Conservation (phyloP, 2,888 invertebrate species). For the Aplocera efformata region DNA sequence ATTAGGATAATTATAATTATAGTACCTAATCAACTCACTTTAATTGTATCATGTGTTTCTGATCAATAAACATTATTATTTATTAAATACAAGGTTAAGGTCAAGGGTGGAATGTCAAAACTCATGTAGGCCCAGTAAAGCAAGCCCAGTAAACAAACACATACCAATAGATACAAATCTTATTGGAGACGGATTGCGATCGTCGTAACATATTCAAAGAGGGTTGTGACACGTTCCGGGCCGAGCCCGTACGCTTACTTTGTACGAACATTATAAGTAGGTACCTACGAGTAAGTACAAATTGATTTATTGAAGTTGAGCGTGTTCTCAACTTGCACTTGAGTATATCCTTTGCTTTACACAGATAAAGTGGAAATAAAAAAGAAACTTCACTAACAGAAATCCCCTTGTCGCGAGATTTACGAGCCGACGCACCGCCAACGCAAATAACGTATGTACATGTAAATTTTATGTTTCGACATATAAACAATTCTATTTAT, state of each 20-base stretch:
- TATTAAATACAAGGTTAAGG: too few species aligned
- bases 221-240: constrained; percentile 61
- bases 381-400: constrained; percentile 78
- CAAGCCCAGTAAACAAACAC: too few species aligned
- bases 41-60: too few species aligned
- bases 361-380: constrained; percentile 78
- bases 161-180: constrained; percentile 1
- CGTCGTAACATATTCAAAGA: constrained; percentile 56
- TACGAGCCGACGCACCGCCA: constrained; percentile 75
- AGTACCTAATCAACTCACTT: too few species aligned
- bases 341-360: constrained; percentile 74
- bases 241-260: constrained; percentile 37
- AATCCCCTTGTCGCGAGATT: constrained; percentile 78
- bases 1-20: too few species aligned
- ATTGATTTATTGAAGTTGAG: constrained; percentile 80
- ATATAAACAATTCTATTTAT: constrained; percentile 43
- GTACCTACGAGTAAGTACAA: constrained; percentile 70
- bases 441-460: constrained; percentile 68
- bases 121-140: too few species aligned
- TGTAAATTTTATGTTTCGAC: constrained; percentile 71
- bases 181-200: constrained; percentile 30
- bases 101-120: too few species aligned
- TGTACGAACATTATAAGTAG: constrained; percentile 65
- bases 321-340: constrained; percentile 69
- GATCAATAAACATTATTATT: too few species aligned